phyloP scores from a whole-genome alignment of 1,140 invertebrate species.

The Bombus breviceps region DNA sequence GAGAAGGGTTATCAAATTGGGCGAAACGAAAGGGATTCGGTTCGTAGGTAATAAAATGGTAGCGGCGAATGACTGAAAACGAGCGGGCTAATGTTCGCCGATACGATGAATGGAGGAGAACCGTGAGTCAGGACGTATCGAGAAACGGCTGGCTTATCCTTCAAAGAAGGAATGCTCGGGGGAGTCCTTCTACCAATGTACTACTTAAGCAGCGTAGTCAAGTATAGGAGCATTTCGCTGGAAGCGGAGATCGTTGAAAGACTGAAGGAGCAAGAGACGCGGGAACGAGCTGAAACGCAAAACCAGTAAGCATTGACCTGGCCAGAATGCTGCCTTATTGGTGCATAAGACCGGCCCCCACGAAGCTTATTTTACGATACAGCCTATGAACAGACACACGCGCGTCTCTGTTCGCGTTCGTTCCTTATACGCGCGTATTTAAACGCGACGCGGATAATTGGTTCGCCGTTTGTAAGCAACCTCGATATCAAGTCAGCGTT shows the following conservation, averaged over 20 bases:
- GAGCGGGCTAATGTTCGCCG: background rate
- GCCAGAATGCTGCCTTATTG: conserved; percentile 78
- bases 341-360: conserved; percentile 68
- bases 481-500: conserved; percentile 47
- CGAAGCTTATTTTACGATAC: conserved; percentile 76
- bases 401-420: background rate
- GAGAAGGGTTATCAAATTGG: background rate
- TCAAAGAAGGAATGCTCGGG: background rate
- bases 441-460: conserved; percentile 60
- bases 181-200: conserved; percentile 1
- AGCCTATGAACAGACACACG: conserved; percentile 48
- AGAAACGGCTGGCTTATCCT: background rate
- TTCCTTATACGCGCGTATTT: conserved; percentile 53
- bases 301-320: conserved; percentile 81
- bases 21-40: background rate
- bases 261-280: conserved; percentile 13
- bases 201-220: background rate
- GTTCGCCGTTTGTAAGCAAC: conserved; percentile 57
- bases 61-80: background rate
- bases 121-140: background rate
- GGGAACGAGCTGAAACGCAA: conserved; percentile 73
- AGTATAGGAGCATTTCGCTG: conserved; percentile 3
- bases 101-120: background rate
- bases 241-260: conserved; percentile 29
- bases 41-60: background rate